phyloP scores from a whole-genome alignment of 2,113 vertebrate genomes.

The Scopus umbretta region DNA sequence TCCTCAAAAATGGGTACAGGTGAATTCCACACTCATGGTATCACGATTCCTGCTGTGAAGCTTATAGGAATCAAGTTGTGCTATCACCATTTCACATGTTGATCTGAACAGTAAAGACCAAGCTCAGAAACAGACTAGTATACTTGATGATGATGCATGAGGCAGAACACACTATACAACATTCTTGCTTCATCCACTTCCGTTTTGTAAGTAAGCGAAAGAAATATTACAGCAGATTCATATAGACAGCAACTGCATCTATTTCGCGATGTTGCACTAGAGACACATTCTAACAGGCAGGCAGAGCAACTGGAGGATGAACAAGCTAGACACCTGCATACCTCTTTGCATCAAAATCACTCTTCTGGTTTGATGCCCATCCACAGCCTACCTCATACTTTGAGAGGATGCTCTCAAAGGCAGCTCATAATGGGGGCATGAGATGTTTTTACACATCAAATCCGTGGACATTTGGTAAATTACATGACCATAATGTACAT shows the following conservation, averaged over 20 bases:
- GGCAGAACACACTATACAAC: not conserved
- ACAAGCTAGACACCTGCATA: not conserved
- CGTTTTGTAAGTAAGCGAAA: not conserved
- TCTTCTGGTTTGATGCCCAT: not conserved
- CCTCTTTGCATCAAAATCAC: not conserved
- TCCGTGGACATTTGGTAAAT: not conserved
- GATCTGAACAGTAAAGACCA: not conserved
- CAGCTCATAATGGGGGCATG: not conserved
- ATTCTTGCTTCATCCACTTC: not conserved
- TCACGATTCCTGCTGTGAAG: not conserved
- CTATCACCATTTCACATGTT: accelerated
- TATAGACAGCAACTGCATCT: not conserved
- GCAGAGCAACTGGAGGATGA: not conserved
- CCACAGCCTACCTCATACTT: not conserved
- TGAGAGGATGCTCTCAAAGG: not conserved
- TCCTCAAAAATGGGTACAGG: not conserved
- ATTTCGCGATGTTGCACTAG: accelerated
- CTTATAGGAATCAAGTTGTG: not conserved
- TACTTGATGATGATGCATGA: not conserved
- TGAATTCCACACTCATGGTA: not conserved
- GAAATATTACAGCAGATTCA: not conserved
- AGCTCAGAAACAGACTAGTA: not conserved
- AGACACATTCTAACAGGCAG: not conserved
- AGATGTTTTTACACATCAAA: not conserved
- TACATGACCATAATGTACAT: not conserved